Conservation (phyloP, 1,140 invertebrate genomes). For the Trichomalopsis sarcophagae region DNA sequence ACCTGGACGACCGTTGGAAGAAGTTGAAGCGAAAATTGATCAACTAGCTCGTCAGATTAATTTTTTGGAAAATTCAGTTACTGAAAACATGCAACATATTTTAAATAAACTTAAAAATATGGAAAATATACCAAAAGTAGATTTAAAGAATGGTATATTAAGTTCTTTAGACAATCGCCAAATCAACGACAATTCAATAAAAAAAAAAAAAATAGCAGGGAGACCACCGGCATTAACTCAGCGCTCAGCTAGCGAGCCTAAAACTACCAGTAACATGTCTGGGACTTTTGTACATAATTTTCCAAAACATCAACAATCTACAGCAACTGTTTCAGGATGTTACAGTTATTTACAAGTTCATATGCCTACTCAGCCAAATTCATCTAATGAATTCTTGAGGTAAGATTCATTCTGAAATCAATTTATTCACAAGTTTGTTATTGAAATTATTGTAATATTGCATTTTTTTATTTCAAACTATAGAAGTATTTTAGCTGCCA, state of each 20-base stretch:
- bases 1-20: constrained; percentile 73
- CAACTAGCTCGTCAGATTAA: constrained; percentile 79
- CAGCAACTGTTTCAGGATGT: constrained; percentile 2
- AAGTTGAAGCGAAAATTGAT: constrained; percentile 79
- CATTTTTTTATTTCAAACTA: too few relatives aligned
- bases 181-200: not conserved
- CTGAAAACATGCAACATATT: constrained; percentile 81
- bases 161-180: not conserved
- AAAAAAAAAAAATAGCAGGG: constrained; percentile 56
- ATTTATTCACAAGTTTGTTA: too few relatives aligned
- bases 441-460: too few relatives aligned
- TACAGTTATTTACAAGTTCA: not conserved
- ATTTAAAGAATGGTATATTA: constrained; percentile 60
- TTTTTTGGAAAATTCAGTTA: constrained; percentile 80
- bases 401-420: constrained; percentile 50
- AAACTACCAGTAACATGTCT: constrained; percentile 69
- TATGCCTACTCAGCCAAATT: constrained; percentile 54
- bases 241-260: constrained; percentile 78
- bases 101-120: constrained; percentile 79
- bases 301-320: constrained; percentile 69
- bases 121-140: constrained; percentile 68
- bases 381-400: constrained; percentile 71
- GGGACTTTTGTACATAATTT: constrained; percentile 44
- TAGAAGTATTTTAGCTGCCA: too few relatives aligned
- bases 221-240: constrained; percentile 76